Evolutionary conservation across 1,140 invertebrate species (phyloP), one percentile per base, ranked within the genome.

Genomic region (Drosophila biarmipes): DNA sequence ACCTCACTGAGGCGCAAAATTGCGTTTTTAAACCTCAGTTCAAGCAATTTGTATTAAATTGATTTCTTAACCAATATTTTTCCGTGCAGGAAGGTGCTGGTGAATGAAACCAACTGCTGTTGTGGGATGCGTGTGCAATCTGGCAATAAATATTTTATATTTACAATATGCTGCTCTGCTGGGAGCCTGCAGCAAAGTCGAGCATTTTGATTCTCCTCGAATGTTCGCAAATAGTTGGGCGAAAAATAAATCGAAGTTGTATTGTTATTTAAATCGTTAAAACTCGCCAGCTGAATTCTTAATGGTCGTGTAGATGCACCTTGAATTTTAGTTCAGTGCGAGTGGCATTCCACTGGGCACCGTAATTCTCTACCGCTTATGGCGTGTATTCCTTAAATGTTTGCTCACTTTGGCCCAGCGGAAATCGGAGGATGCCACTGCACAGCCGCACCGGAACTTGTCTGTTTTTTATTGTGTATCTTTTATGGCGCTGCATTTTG

Each of bases 81-180:
- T 10, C 14, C 10, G 59, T 62, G 59, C 24, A 21, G 17, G 11
- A 31, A 29, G 15, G 46, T 59, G 67, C 29, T 38, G 31, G n/a
- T 52, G 43, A 48, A 29, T 54, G 37, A 54, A 67, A 77, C 52
- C 27, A 38, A 48, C 56, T 29, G 24, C 38, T 53, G 53, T 45
- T 69, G 56, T 31, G 43, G 48, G 66, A 69, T 76, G 80, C 76
- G 66, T 85, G 66, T 85, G 78, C 80, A 85, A 80, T 85, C 81
- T 69, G 80, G 67, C 73, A 85, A 85, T 85, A 85, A 85, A 85
- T 85, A 85, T 85, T 80, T 86, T 77, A 86, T 86, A 66, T 86
- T 85, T 78, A 66, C 81, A 80, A 69, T 78, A 64, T 85, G 67
- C 68, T 63, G 24, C 45, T 38, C 38, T 29, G 35, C 42, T 40